phyloP scores from a whole-genome alignment of 2,113 vertebrate genomes.

The Salvelinus sp. region DNA sequence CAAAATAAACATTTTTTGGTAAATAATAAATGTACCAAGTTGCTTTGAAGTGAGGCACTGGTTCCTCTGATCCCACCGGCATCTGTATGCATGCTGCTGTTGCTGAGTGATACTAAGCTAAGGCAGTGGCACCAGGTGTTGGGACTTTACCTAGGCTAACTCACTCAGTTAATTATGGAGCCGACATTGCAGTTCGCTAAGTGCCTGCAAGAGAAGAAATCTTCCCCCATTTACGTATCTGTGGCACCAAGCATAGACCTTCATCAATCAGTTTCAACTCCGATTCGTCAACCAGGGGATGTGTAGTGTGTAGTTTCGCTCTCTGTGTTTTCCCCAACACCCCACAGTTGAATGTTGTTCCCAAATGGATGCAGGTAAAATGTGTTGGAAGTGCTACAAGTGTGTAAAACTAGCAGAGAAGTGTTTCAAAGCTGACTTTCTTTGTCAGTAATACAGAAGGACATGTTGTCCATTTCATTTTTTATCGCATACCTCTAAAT shows the following conservation, averaged over 20 bases:
- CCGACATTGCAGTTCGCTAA: conserved; percentile 14
- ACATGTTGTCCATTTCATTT: no score
- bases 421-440: no score
- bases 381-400: no score
- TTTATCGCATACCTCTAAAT: no score
- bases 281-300: not conserved
- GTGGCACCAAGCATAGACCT: conserved; percentile 6
- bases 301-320: not conserved
- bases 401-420: no score
- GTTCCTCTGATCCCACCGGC: conserved; percentile 17
- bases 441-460: no score
- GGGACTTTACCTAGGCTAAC: conserved; percentile 29
- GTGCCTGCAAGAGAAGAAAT: conserved; percentile 1
- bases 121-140: conserved; percentile 41
- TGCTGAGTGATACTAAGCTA: conserved; percentile 32
- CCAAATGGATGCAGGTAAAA: no score
- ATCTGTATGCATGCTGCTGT: conserved; percentile 15
- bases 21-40: conserved; percentile 45
- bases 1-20: conserved; percentile 14
- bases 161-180: conserved; percentile 49
- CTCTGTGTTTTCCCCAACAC: not conserved
- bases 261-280: conserved; percentile 17
- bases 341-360: not conserved
- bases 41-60: conserved; percentile 29
- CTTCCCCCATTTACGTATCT: conserved; percentile 33